Evolutionary conservation across 2,797 vertebrate species (phyloP).

Genomic region (Chelonia mydas): DNA sequence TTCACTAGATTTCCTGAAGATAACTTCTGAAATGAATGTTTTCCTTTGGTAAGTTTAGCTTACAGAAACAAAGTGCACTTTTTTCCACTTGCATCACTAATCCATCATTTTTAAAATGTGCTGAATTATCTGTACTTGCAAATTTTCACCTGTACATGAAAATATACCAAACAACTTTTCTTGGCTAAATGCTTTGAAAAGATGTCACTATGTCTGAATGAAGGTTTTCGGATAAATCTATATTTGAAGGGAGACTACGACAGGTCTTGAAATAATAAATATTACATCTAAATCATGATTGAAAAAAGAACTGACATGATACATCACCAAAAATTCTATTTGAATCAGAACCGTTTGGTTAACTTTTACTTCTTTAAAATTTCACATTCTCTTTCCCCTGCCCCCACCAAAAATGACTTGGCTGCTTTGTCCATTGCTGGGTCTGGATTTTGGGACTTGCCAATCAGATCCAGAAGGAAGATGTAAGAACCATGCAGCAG

Average conservation of each 20-base stretch:
- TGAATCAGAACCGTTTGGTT: not conserved
- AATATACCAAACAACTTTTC: not conserved
- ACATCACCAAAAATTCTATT: constrained; percentile 27
- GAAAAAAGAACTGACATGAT: not conserved
- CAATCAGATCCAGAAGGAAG: not conserved
- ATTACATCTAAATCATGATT: not conserved
- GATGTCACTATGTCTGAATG: constrained; percentile 3
- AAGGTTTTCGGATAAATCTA: constrained; percentile 29
- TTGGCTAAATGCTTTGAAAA: not conserved
- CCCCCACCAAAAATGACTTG: not conserved
- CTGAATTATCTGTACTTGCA: not conserved
- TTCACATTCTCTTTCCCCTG: constrained; percentile 14
- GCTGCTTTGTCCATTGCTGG: not conserved
- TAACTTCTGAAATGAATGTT: not conserved
- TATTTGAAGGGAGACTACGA: not conserved
- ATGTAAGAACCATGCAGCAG: not conserved
- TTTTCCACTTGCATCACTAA: not conserved
- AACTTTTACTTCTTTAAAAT: constrained; percentile 1
- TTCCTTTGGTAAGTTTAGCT: constrained; percentile 20
- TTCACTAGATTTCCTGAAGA: constrained; percentile 16
- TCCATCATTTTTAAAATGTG: not conserved
- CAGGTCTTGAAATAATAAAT: constrained; percentile 30
- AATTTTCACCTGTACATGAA: not conserved
- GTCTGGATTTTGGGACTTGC: not conserved
- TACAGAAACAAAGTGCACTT: not conserved